Percentiles rank a stretch among this genome's conserved stretches.
Conservation (phyloP, 2,113 vertebrate genomes). For the Aviceda subcristata region DNA sequence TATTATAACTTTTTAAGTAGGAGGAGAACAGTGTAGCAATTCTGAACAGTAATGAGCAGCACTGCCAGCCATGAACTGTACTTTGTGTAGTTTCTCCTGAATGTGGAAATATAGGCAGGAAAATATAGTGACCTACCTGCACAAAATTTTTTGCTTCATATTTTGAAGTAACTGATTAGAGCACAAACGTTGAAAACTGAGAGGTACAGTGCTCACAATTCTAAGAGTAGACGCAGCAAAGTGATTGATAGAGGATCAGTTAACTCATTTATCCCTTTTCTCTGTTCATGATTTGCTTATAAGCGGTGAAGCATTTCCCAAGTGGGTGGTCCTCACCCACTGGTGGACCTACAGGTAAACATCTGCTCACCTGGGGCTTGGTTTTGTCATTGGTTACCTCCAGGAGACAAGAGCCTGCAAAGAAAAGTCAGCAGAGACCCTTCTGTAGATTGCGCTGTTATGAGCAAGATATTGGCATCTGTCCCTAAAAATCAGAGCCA, state of each 20-base stretch:
- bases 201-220: slow-evolving; percentile 11
- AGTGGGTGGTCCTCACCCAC: background rate
- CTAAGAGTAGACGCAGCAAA: background rate
- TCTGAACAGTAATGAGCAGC: background rate
- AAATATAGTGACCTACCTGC: background rate
- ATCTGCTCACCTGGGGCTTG: background rate
- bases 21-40: background rate
- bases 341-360: background rate
- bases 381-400: background rate
- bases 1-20: background rate
- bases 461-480: background rate
- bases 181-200: slow-evolving; percentile 17
- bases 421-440: background rate
- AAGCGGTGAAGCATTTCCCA: background rate
- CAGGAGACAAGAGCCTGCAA: background rate
- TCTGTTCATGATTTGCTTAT: background rate
- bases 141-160: background rate
- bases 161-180: background rate
- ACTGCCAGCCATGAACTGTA: background rate
- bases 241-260: background rate
- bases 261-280: background rate
- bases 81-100: background rate
- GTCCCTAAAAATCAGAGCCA: background rate
- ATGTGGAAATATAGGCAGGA: background rate
- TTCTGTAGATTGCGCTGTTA: background rate